Percentiles rank a stretch among this genome's conserved stretches.
Conservation (phyloP, 2,113 vertebrate genomes). For the Nibea coibor region DNA sequence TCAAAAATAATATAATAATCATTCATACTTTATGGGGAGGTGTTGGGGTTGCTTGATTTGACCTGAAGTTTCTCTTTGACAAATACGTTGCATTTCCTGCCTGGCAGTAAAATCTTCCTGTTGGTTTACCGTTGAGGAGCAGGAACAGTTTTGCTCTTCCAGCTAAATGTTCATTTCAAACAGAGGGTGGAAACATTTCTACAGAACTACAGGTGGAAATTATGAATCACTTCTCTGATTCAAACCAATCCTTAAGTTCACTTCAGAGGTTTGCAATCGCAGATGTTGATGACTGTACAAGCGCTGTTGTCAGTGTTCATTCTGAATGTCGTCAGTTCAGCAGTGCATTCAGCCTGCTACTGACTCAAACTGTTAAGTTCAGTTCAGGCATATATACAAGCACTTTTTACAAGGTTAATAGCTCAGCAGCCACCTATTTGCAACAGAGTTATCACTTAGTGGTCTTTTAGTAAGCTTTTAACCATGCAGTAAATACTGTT, state of each 20-base stretch:
- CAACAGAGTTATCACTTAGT: background rate
- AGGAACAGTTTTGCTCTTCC: slow-evolving; percentile 3
- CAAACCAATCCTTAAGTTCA: background rate
- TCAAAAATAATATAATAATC: too few species aligned
- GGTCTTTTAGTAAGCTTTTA: background rate
- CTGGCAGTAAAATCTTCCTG: background rate
- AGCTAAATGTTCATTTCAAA: background rate
- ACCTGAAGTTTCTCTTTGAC: background rate
- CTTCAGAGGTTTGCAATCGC: background rate
- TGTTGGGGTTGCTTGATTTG: too few species aligned
- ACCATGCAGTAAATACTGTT: background rate
- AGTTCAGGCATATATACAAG: background rate
- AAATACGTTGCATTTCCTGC: background rate
- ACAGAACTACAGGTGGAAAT: background rate
- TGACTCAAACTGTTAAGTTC: background rate
- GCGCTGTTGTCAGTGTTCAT: background rate
- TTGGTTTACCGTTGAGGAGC: background rate
- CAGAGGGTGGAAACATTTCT: background rate
- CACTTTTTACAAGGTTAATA: background rate
- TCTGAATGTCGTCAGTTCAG: background rate
- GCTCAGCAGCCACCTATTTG: background rate
- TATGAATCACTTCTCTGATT: background rate
- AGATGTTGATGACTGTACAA: background rate
- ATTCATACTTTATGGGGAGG: too few species aligned
- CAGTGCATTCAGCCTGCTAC: background rate